Conservation (phyloP, 92 coral and sea anemone species). For the Phenganax subtilis region DNA sequence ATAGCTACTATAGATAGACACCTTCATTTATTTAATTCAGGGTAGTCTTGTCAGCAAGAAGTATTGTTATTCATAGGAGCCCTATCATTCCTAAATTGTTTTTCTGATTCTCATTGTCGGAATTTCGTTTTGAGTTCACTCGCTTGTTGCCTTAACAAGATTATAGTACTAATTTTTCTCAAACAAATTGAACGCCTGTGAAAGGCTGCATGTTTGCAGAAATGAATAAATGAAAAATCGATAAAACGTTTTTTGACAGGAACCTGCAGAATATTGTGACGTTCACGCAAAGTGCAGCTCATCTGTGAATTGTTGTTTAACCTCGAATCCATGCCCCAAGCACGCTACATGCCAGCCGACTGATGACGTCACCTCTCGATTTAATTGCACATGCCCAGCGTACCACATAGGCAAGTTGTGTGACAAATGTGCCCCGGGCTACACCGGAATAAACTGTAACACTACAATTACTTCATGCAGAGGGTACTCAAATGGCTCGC, state of each 20-base stretch:
- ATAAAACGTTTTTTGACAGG: not conserved
- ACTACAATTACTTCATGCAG: constrained; percentile 9
- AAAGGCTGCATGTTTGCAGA: not conserved
- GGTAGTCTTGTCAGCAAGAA: too few species aligned
- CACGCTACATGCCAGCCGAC: not conserved
- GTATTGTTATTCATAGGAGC: too few species aligned
- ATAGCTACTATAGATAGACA: too few species aligned
- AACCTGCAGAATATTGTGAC: not conserved
- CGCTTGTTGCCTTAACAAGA: too few species aligned
- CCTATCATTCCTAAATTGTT: too few species aligned
- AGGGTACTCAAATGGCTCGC: constrained; percentile 9
- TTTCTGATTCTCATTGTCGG: too few species aligned
- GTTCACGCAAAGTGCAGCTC: not conserved
- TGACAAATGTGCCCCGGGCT: constrained; percentile 15
- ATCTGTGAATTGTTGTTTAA: constrained; percentile 17
- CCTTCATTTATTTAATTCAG: too few species aligned
- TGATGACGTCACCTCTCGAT: not conserved
- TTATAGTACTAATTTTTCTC: too few species aligned
- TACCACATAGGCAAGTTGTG: not conserved
- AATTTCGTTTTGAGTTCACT: too few species aligned
- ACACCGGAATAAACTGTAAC: constrained; percentile 8
- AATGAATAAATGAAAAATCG: not conserved
- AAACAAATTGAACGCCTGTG: too few species aligned
- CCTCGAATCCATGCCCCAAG: constrained; percentile 7
- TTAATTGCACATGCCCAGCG: constrained; percentile 4